Evolutionary conservation across 2,113 vertebrate genomes (phyloP), one percentile per base, ranked within the genome.

Genomic region (Ictalurus punctatus): DNA sequence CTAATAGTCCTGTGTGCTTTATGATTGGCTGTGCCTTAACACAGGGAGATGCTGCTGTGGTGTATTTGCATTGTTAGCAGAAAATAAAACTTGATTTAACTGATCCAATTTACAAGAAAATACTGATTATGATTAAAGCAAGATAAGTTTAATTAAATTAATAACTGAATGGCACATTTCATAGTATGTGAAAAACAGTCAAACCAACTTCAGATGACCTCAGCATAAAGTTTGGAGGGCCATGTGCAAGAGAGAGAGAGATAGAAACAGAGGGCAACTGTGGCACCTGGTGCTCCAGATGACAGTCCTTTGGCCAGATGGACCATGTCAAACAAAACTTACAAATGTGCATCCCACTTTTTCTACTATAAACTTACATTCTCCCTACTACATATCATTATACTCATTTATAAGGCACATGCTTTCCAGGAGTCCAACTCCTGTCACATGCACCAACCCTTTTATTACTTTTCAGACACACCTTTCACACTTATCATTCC

Each of bases 271-370:
- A 90, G 90, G 89, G 90, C 30, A 37, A 92, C 92, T 30, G 89
- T 93, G 94, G 95, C 95, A 96, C 96, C 95, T 96, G 95, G 95
- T 92, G 92, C 94, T 95, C 94, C 95, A 96, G 95, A 96, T 96
- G 95, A 96, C 94, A 92, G 91, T 92, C 90, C 93, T 84, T 91
- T 85, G 89, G 92, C 94, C 95, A 95, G 95, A 96, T 96, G 95
- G 95, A 95, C 93, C 91, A 89, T 59, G 90, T 86, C 59, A 84
- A 80, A 86, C 83, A 89, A 61, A 85, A 87, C 86, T 73, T 16
- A 85, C 52, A 67, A 88, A 90, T 88, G 84, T 54, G 83, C 16
- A 87, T 25, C 48, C 65, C 56, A 87, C 83, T 69, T 56, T 56
- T 52, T 56, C 44, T 40, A 16, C 21, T 23, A 86, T n/a, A 74